Conservation (phyloP, 2,113 vertebrate genomes). For the Platysteira castanea region DNA sequence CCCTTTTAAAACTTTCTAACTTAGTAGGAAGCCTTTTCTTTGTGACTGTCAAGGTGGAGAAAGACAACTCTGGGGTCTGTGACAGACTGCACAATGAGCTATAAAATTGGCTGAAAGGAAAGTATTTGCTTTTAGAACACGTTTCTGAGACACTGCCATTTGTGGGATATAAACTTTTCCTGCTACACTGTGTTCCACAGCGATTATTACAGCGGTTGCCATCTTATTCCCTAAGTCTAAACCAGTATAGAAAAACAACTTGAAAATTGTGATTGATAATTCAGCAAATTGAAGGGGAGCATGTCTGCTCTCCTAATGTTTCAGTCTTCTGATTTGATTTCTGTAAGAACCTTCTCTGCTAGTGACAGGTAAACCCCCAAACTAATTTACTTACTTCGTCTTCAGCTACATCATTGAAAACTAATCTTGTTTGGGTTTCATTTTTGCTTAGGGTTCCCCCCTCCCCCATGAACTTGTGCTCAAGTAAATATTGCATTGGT, state of each 20-base stretch:
- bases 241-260: not conserved
- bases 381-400: conserved; percentile 20
- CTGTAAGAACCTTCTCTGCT: not conserved
- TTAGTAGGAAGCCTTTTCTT: not conserved
- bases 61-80: not conserved
- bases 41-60: not conserved
- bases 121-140: not conserved
- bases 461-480: not conserved
- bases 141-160: not conserved
- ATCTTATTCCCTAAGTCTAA: not conserved
- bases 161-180: not conserved
- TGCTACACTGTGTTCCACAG: not conserved
- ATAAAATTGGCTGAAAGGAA: not conserved
- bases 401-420: conserved; percentile 22
- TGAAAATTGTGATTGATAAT: not conserved
- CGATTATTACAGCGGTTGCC: not conserved
- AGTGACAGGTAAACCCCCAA: conserved; percentile 9
- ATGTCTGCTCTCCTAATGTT: not conserved
- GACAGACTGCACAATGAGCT: not conserved
- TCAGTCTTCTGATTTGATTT: conserved; percentile 17
- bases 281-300: not conserved
- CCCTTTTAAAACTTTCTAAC: not conserved
- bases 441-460: not conserved
- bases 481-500: not conserved
- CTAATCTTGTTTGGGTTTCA: not conserved